phyloP scores from a whole-genome alignment of 1,140 invertebrate genomes.

The Druon quercuslanigerum region DNA sequence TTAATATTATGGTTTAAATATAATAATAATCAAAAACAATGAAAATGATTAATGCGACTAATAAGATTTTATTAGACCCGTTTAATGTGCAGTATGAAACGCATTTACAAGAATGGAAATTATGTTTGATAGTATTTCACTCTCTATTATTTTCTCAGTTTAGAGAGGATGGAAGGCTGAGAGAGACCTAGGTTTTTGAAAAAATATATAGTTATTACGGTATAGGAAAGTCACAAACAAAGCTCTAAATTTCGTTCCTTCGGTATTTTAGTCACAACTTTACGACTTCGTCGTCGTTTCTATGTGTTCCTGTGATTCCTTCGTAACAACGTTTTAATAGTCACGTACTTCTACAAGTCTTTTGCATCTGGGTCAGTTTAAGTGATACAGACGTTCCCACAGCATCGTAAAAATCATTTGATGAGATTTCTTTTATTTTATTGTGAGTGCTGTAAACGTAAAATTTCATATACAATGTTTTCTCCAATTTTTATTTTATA shows the following conservation, averaged over 20 bases:
- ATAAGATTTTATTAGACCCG: too few relatives aligned
- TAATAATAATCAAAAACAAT: too few relatives aligned
- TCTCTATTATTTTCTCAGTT: too few relatives aligned
- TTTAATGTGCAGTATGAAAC: too few relatives aligned
- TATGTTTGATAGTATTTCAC: too few relatives aligned
- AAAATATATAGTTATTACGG: too few relatives aligned
- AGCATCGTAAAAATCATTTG: slow-evolving; percentile 6
- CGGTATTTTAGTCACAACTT: background rate
- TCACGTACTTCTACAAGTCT: slow-evolving; percentile 4
- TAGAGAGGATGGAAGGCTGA: too few relatives aligned
- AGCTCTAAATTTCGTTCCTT: background rate
- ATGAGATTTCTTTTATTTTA: background rate
- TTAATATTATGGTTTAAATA: background rate
- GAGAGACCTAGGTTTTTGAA: too few relatives aligned
- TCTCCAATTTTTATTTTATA: background rate
- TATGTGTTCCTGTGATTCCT: background rate
- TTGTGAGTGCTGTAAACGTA: background rate
- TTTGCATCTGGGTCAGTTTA: background rate
- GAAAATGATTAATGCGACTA: too few relatives aligned
- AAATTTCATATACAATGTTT: background rate
- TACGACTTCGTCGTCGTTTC: slow-evolving; percentile 6
- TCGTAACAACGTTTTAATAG: background rate
- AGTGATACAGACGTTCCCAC: background rate
- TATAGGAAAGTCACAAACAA: background rate
- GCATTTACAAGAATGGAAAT: too few relatives aligned